Base-by-base conservation (phyloP, 2,113 vertebrate genomes). In the Varanus salvator region DNA sequence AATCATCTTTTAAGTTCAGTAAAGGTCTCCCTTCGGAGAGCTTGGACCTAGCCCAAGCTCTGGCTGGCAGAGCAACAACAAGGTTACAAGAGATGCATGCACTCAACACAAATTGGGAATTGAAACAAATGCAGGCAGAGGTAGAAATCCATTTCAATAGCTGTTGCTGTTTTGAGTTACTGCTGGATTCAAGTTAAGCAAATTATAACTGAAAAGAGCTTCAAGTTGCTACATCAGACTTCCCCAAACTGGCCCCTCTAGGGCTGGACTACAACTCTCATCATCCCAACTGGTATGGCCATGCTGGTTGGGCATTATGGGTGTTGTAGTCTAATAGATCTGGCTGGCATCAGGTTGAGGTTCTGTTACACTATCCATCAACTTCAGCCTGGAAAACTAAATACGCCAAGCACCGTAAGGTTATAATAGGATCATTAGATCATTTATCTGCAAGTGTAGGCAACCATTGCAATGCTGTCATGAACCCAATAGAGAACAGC, bases 61-160 rank as follows among this genome's bases (percentile, higher is more conserved):
- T 27, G 38, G 60, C 57, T 78, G n/a, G 50, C 87, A 15, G 8
- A 90, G 90, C 2, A 74, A 84, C 92, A 87, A 87, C 85, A 92
- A 76, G 38, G 12, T 76, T 19, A 48, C 4, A 29, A 12, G 92
- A 96, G 93, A 93, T 94, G 71, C 90, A 93, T 94, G 71, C 90
- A 87, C 80, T 1, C 0, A 14, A 0, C 0, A 64, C 78, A 50
- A 89, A 34, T 2, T 68, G 71, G 60, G 0, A 15, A 3, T 15
- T 25, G 38, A 15, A 1, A 7, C n/a, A 92, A 0, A 19, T 76
- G 60, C 83, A 68, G 12, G 60, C 38, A 11, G 31, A 83, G 38
- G n/a, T 9, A 68, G 52, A 64, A 48, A 66, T 66, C 12, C 25
- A 64, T 71, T 44, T 81, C 75, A 82, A 27, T 48, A 54, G 48